Evolutionary conservation across 2,797 vertebrate genomes (phyloP).

Genomic region (Acrossocheilus fasciatus): DNA sequence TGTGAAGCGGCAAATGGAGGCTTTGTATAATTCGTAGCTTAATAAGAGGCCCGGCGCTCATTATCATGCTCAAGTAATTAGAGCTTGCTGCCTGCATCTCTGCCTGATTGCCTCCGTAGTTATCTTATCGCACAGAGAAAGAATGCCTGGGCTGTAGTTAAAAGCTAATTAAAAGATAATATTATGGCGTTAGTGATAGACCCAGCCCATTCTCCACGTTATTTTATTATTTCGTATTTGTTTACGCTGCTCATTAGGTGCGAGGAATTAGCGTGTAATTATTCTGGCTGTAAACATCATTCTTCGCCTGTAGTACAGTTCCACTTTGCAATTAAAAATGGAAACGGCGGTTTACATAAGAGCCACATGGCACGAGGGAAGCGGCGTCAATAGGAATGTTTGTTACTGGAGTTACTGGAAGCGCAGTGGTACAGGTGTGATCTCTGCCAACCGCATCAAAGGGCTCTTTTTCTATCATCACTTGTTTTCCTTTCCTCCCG

Average conservation of each 20-base stretch:
- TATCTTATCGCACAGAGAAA: conserved; percentile 79
- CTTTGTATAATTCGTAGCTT: conserved; percentile 77
- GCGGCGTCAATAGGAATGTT: conserved; percentile 1
- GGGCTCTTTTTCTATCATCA: conserved; percentile 24
- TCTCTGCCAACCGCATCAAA: conserved; percentile 49
- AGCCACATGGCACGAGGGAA: not conserved
- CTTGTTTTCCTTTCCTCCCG: conserved; percentile 56
- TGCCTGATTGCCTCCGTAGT: conserved; percentile 79
- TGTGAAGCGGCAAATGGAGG: conserved; percentile 73
- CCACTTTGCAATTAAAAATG: conserved; percentile 60
- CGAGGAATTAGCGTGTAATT: conserved; percentile 53
- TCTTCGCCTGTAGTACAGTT: conserved; percentile 59
- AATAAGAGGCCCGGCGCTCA: conserved; percentile 78
- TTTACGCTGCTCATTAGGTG: conserved; percentile 57
- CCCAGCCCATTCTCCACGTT: conserved; percentile 63
- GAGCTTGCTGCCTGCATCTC: conserved; percentile 73
- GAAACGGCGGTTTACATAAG: conserved; percentile 9
- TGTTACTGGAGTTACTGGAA: conserved; percentile 5
- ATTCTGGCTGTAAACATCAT: conserved; percentile 50
- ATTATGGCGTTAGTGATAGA: conserved; percentile 72
- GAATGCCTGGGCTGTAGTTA: conserved; percentile 75
- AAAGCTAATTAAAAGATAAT: conserved; percentile 86
- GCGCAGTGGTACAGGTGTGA: not conserved
- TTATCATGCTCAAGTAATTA: conserved; percentile 84
- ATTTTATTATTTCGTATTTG: conserved; percentile 61